Base-by-base conservation (phyloP, 2,888 invertebrate species). In the Helleia helle region DNA sequence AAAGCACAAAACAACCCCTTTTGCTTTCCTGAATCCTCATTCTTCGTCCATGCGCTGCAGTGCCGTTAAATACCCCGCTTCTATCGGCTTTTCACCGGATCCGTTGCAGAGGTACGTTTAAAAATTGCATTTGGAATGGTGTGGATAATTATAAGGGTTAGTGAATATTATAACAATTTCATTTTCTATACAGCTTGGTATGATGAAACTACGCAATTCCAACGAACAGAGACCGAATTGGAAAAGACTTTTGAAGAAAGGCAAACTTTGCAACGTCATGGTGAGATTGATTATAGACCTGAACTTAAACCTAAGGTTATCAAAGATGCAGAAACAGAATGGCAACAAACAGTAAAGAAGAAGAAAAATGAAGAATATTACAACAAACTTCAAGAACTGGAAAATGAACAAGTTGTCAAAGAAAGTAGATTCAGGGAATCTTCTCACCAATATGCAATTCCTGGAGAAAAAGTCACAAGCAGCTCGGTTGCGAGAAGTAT, bases 221-320 rank as follows among this genome's bases (percentile, higher is more conserved):
- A 95, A 77, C 91, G 95, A 52, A 86, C 89, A 70, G 93, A 92
- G 58, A 93, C 92, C 41, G 96, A 96, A 77, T 86, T 96, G 58
- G 94, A 94, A 70, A 91, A 91, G 71, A 90, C 93, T 36, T 96
- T 96, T 68, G 95, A 95, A 64, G 96, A 96, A 71, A 90, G 94
- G 51, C 90, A 91, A 60, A 87, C 87, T 36, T 75, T 90, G 57
- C 88, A 90, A 52, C 91, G 93, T 54, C 88, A 89, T 58, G 87
- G 85, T 27, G 89, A 87, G 37, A 87, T 89, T 50, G 87, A 87
- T 43, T 86, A 91, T 46, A 88, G 88, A 59, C 88, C 87, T 52
- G 87, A 87, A 44, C 73, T 91, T 40, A 90, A 88, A 60, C 86
- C 86, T 50, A 94, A 93, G 67, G 77, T 89, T 34, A 75, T 88